Evolutionary conservation across 2,113 vertebrate species (phyloP), one percentile per base, ranked within the genome.

Genomic region (Edolisoma coerulescens): DNA sequence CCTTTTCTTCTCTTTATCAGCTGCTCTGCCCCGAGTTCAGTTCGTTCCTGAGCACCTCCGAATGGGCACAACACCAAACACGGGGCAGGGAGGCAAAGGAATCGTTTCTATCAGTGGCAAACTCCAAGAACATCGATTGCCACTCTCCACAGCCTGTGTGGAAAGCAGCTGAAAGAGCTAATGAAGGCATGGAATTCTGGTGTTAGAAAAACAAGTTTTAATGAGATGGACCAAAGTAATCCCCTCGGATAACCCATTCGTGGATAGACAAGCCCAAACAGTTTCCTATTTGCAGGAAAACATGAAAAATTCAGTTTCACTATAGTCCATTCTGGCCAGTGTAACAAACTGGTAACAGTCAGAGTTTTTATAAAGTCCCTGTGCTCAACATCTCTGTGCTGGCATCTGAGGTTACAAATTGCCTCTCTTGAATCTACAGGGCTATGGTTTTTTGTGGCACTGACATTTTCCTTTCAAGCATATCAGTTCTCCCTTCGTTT

Each of bases 381-480:
- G 21, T 37, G 71, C 68, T 87, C 71, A 11, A 77, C 83, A 91
- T 87, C 71, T 89, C 70, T 35, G 42, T 61, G 65, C 47, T 89
- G 75, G 84, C 78, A 78, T 27, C 64, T 35, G 35, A 47, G 44
- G 11, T 93, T 89, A 96, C 54, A 75, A 76, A 95, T 53, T 65
- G 81, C 53, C 49, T 65, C 54, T 81, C 77, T 77, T 44, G 47
- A 82, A 33, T 86, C 88, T 65, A 47, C 49, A 85, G 56, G 28
- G 52, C 80, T 59, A 37, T 32, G 59, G 12, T 56, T 77, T 93
- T 90, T 65, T 41, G 53, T 82, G 84, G 76, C 84, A 92, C 16
- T 86, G 82, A 92, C 67, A 42, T 83, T 91, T 89, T 91, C 78
- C 84, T 95, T 96, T 91, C 89, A 92, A 83, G 53, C n/a, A 12